Evolutionary conservation across 2,888 invertebrate species (phyloP), one percentile per base, ranked within the genome.

Genomic region (Drosophila setosimentum): DNA sequence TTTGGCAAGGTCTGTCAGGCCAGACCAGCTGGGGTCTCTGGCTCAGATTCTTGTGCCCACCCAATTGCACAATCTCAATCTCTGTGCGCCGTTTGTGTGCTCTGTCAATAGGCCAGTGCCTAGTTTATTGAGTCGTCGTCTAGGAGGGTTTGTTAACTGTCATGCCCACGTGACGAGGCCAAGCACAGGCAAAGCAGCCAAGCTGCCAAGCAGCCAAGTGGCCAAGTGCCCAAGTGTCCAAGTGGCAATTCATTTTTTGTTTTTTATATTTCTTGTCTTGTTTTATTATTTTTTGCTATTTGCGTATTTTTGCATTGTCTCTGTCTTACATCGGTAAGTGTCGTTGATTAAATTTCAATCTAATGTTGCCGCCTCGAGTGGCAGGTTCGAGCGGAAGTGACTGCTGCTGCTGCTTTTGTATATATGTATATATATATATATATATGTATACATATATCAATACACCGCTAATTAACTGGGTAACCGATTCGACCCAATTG

Each of bases 21-120:
- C 80, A 76, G 89, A 80, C 78, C 83, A 86, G 89, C 83, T 88
- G 83, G 83, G 58, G 33, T 69, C 70, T 60, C 51, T 60, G 67
- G 68, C 89, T 87, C 82, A 78, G 86, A 89, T 87, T 87, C 85
- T 85, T 55, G 35, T 80, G 82, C 87, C 87, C 84, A 81, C 84
- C 73, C 73, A 87, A 87, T 89, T 88, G 90, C 90, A 87, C 87
- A 90, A 88, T 89, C 90, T 82, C 68, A 71, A 83, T 84, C 76
- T 80, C 37, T 10, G 51, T 64, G 68, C 63, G 62, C 35, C 51
- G 58, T 62, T 57, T 70, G 49, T 69, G 67, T 76, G 76, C 73
- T 68, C 71, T 84, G 85, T 87, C 89, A 86, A 88, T 88, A 88
- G 80, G 74, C 89, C 87, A 75, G 73, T 69, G 78, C 73, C 88